Conservation (phyloP, 2,113 vertebrate genomes). For the Gallinago media region DNA sequence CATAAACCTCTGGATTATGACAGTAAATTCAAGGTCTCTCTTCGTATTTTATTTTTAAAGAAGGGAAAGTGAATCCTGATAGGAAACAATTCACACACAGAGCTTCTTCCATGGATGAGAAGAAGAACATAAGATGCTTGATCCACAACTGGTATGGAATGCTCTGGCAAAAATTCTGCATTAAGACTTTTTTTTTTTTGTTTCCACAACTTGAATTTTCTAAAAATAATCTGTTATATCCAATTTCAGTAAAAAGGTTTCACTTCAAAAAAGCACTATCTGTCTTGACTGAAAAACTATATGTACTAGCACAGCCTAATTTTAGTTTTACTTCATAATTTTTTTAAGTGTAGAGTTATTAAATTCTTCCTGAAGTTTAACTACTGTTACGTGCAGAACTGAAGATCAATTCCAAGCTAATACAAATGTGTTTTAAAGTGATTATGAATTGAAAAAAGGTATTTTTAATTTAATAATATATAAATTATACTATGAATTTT, state of each 20-base stretch:
- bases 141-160: not conserved
- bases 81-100: not conserved
- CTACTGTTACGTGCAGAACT: not conserved
- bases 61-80: not conserved
- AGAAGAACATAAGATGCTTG: not conserved
- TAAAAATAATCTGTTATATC: not conserved
- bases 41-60: not conserved
- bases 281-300: not conserved
- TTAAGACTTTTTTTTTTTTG: not conserved
- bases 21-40: not conserved
- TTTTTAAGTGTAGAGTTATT: not conserved
- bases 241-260: not conserved
- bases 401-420: not conserved
- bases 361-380: not conserved
- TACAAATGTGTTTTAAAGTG: too few relatives aligned
- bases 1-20: not conserved
- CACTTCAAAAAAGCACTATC: not conserved
- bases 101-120: not conserved
- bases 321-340: not conserved
- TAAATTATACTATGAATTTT: not conserved
- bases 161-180: not conserved
- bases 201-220: not conserved
- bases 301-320: not conserved
- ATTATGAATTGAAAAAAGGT: not conserved
- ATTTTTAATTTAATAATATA: not conserved